These are phyloP conservation scores for Shargacucullia verbasci DNA, from an alignment of 2,888 invertebrate species.

Conservation along the genomic window DNA sequence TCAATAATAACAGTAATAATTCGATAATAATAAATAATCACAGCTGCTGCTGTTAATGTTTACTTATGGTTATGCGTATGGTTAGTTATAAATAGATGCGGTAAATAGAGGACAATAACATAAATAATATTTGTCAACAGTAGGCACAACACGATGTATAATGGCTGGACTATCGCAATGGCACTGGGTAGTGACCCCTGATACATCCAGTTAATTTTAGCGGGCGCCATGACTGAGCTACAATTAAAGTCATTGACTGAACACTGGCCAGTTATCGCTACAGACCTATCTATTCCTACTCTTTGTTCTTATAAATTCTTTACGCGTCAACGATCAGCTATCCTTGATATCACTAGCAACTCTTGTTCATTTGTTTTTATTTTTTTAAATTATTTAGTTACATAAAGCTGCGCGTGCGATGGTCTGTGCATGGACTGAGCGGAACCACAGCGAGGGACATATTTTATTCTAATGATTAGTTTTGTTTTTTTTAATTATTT, in stretches of 20 bases:
- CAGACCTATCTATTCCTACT: constrained; percentile 14
- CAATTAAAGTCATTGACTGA: constrained; percentile 75
- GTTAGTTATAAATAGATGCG: constrained; percentile 30
- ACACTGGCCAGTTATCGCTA: constrained; percentile 35
- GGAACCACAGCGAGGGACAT: constrained; percentile 21
- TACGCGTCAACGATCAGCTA: constrained; percentile 11
- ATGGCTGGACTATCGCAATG: constrained; percentile 48
- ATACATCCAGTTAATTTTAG: constrained; percentile 75
- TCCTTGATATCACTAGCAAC: constrained; percentile 1
- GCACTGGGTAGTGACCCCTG: constrained; percentile 64
- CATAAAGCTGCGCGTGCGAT: constrained; percentile 39
- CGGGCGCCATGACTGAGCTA: constrained; percentile 62
- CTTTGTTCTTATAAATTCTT: constrained; percentile 42
- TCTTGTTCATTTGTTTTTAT: constrained; percentile 17
- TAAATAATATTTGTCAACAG: constrained; percentile 25
- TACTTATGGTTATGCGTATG: constrained; percentile 11
- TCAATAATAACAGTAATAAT: neutral
- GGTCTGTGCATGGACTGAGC: constrained; percentile 7
- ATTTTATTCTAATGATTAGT: too few species aligned
- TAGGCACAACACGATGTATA: constrained; percentile 36
- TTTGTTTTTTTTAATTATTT: too few species aligned
- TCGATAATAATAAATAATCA: neutral
- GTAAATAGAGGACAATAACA: constrained; percentile 33
- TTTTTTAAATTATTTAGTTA: constrained; percentile 4
- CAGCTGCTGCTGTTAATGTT: constrained; percentile 18